A percentile compares a stretch with the other conserved stretches of the same genome.
These are phyloP conservation scores for Macaria liturata DNA, from an alignment of 2,888 invertebrate genomes.

Conservation along the genomic window DNA sequence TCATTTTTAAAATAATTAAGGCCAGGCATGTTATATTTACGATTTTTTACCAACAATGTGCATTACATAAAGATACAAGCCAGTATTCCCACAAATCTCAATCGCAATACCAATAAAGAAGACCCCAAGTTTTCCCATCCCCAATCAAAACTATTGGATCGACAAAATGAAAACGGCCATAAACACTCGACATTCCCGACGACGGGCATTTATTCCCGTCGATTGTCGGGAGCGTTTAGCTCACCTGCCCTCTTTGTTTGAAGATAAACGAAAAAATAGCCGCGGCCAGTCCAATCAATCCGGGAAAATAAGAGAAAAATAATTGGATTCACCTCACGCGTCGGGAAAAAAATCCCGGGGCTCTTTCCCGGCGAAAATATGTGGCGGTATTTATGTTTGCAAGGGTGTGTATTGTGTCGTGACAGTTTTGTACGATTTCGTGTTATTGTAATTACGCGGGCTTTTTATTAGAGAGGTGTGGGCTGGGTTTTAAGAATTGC, in stretches of 20 bases:
- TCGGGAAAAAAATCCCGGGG: conserved; percentile 35
- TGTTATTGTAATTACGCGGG: conserved; percentile 39
- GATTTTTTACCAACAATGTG: background rate
- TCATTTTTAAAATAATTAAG: too few species aligned
- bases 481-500: conserved; percentile 7
- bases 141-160: conserved; percentile 23
- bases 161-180: conserved; percentile 36
- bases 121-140: background rate
- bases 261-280: conserved; percentile 62
- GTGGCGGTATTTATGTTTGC: conserved; percentile 58
- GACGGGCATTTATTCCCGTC: conserved; percentile 41
- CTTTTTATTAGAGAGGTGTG: conserved; percentile 20
- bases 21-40: too few species aligned
- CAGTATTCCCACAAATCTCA: too few species aligned
- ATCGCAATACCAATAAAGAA: too few species aligned
- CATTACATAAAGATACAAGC: conserved; percentile 12
- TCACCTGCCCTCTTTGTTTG: conserved; percentile 68
- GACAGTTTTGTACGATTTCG: conserved; percentile 44
- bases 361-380: conserved; percentile 47
- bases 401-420: conserved; percentile 48
- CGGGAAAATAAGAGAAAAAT: conserved; percentile 69
- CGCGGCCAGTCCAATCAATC: conserved; percentile 70
- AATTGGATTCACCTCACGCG: conserved; percentile 76
- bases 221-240: conserved; percentile 50
- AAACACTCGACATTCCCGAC: conserved; percentile 42